A percentile compares a stretch with the other conserved stretches of the same genome.
Evolutionary conservation across 2,797 vertebrate genomes (phyloP).

Genomic region (Acanthurus tractus): DNA sequence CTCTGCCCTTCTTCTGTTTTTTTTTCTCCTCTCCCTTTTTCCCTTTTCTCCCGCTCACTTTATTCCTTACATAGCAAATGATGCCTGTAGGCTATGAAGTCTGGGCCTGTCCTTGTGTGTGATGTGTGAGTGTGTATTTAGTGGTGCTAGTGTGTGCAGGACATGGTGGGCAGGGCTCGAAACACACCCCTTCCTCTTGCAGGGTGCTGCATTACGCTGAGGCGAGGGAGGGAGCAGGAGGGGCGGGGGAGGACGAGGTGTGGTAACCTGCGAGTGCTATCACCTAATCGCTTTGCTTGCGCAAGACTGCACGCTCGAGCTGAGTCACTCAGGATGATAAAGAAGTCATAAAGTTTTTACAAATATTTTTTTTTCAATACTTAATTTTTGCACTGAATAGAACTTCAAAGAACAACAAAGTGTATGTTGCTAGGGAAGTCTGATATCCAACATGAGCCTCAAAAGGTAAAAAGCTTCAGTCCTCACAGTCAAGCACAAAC

Average conservation of each 20-base stretch:
- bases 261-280: constrained; percentile 65
- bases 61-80: constrained; percentile 68
- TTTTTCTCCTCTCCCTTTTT: background rate
- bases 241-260: constrained; percentile 72
- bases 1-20: constrained; percentile 64
- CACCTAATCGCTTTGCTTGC: constrained; percentile 41
- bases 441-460: background rate
- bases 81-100: constrained; percentile 82
- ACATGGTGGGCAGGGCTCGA: constrained; percentile 69
- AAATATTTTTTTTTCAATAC: background rate
- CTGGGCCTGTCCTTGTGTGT: constrained; percentile 77
- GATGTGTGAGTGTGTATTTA: constrained; percentile 75
- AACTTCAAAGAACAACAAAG: background rate
- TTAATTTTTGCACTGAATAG: background rate
- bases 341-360: constrained; percentile 18
- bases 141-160: constrained; percentile 58
- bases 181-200: constrained; percentile 75
- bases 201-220: constrained; percentile 42
- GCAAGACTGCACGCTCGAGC: constrained; percentile 27
- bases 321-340: constrained; percentile 37
- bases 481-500: constrained; percentile 1
- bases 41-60: constrained; percentile 54
- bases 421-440: rapidly evolving
- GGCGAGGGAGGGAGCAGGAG: constrained; percentile 38
- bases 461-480: background rate